Evolutionary conservation across 2,113 vertebrate genomes (phyloP), one percentile per base, ranked within the genome.

Genomic region (Tursiops truncatus): DNA sequence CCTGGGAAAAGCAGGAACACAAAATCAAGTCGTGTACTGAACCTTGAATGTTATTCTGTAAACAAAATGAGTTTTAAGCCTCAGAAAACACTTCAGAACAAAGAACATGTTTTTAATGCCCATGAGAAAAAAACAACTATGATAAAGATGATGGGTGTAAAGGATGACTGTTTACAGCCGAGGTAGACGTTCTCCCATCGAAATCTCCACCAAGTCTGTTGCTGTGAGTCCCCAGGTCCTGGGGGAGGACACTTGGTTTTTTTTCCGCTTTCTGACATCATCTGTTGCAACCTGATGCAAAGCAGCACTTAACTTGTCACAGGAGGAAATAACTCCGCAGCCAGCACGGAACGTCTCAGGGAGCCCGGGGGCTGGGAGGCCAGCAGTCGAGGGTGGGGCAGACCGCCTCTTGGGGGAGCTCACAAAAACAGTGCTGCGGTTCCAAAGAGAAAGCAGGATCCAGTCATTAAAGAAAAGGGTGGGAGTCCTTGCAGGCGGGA

Each of bases 211-310:
- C 6, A 12, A 15, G 33, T n/a, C 50, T 2, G 90, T n/a, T 92
- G 96, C 91, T 41, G 23, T 44, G 10, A 71, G 0, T 18, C 5
- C 33, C 58, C 56, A 41, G 87, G 80, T 63, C 84, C 67, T 74
- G 0, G 3, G 98, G 91, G 82, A 97, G 17, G 33, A 9, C 33
- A 3, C 53, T 90, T 85, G 92, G 73, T 97, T 98, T 97, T 97
- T 97, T 33, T 9, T 95, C 91, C 44, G 44, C 71, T 10, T 95
- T 90, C 90, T 98, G 97, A 98, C 93, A 94, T 98, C 97, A 98
- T 76, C 94, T 97, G 98, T 98, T 98, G 98, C 97, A 98, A 98
- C 38, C 53, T 15, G 26, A 85, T 96, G 97, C 94, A 98, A 98
- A 98, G 87, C 0, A 1, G 81, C 79, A 84, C 0, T 85, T 47